Base-by-base conservation (phyloP, 2,888 invertebrate genomes). In the Lithophane socia region DNA sequence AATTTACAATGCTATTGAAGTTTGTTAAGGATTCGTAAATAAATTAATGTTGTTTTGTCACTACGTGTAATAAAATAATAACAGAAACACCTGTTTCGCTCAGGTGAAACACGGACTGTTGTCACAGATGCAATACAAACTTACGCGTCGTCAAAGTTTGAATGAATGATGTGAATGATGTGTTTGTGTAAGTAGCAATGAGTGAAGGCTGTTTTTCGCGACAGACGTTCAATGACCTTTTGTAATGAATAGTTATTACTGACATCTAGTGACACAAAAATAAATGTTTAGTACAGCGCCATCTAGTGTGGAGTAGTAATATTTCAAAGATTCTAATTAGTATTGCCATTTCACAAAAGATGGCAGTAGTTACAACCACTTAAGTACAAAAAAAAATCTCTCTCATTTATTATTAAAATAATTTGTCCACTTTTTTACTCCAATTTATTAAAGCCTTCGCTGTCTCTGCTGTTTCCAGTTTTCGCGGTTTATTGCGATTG, bases 71-170 rank as follows among this genome's bases (percentile, higher is more conserved):
- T 60, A 72, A 74, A 72, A 80, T 84, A 86, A 83, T 80, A 91
- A 87, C 84, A 89, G 80, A 85, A 88, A 89, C 90, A 91, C 90
- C 88, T 91, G 88, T 88, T 85, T 79, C 81, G 47, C 86, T 84
- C 87, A 87, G 75, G 82, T 86, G 83, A 87, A 89, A 87, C 81
- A 80, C 83, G 54, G 63, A 82, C 85, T 84, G 80, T 86, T 80
- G 78, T 77, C 54, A 69, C 79, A 85, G 80, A 85, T 79, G 73
- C 56, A 71, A 87, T 74, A 86, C 76, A 82, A 86, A 87, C 64
- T 79, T 86, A 79, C 71, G 74, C 75, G 73, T 76, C 72, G 72
- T 75, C 80, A 75, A 79, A 79, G 60, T 79, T 80, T 79, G 81
- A 87, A 84, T 84, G 88, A 89, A 87, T 81, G 79, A 79, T 42